Base-by-base conservation (phyloP, 2,797 vertebrate species). In the Cephalopachus bancanus region DNA sequence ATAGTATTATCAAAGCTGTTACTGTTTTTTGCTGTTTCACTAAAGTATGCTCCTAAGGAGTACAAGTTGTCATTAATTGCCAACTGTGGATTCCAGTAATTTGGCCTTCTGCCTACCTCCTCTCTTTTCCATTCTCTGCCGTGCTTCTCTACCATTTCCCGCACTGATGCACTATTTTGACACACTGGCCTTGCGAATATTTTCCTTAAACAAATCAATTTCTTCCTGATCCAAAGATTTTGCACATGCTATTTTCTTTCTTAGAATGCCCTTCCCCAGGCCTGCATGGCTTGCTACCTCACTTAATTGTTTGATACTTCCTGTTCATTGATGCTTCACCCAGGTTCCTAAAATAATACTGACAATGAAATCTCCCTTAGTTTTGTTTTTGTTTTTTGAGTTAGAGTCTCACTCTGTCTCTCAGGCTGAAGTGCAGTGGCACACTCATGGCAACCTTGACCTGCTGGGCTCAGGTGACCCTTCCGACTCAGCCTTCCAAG, bases 261-360 rank as follows among this genome's bases (percentile, higher is more conserved):
- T 88, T 75, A 83, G 60, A 89, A 94, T 75, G 20, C 24, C 49
- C 44, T 88, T 92, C 37, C 62, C 89, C 60, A 57, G 69, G 96
- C 92, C 88, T 96, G 92, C 94, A 92, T 97, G 94, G 89, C 94
- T 95, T 74, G 81, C 97, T 98, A 95, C 96, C 97, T 97, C 97
- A 72, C 7, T 91, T 71, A 93, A 57, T 91, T 67, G 49, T 89
- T 88, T 30, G 67, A 64, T 51, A 67, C 59, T 95, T 84, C 11
- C 14, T 81, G 44, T 83, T 93, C 37, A 57, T 49, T 80, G 78
- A 72, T 37, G 16, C 80, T 90, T 96, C 51, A 53, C 49, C 33
- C 57, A 4, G 81, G 19, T 86, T 91, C 60, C 81, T 93, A 93
- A 75, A 92, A 75, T 92, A 74, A 74, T n/a, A 69, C 44, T 87